Percentiles rank a stretch among this genome's conserved stretches.
Conservation (phyloP, 92 coral and sea anemone species). For the Pocillopora meandrina region DNA sequence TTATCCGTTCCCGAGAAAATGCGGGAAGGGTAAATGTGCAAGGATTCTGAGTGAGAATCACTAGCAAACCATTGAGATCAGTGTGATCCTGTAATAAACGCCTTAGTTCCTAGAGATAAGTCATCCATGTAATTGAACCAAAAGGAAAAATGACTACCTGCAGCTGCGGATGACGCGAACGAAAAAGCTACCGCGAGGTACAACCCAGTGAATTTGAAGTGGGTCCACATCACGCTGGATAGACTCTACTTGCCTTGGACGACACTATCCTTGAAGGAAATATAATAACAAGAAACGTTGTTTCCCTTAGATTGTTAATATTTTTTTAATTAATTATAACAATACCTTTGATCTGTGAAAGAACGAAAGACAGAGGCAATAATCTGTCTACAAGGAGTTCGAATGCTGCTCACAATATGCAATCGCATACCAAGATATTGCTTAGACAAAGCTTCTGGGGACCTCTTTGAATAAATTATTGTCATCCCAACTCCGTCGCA, state of each 20-base stretch:
- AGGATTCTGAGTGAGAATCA: too few species aligned
- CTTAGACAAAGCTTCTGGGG: neutral
- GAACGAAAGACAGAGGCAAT: too few species aligned
- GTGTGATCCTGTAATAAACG: too few species aligned
- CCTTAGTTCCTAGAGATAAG: too few species aligned
- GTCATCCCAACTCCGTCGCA: too few species aligned
- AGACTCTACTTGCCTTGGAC: neutral
- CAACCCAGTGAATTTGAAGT: neutral
- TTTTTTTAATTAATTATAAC: neutral
- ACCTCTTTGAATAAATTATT: too few species aligned
- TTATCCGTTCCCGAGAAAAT: too few species aligned
- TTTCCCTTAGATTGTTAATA: neutral
- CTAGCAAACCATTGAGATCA: too few species aligned
- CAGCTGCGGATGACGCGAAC: neutral
- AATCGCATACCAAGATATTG: neutral
- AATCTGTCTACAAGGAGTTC: too few species aligned
- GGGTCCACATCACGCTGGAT: neutral
- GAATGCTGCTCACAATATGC: neutral
- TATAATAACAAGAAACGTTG: neutral
- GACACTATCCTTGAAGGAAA: neutral
- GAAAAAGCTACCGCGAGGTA: neutral
- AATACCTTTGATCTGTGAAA: too few species aligned
- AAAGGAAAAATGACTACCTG: constrained; percentile 4
- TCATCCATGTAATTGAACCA: too few species aligned
- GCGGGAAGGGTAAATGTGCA: too few species aligned